These are phyloP conservation scores for Diorhabda elongata DNA, from an alignment of 1,140 invertebrate genomes.

Conservation along the genomic window DNA sequence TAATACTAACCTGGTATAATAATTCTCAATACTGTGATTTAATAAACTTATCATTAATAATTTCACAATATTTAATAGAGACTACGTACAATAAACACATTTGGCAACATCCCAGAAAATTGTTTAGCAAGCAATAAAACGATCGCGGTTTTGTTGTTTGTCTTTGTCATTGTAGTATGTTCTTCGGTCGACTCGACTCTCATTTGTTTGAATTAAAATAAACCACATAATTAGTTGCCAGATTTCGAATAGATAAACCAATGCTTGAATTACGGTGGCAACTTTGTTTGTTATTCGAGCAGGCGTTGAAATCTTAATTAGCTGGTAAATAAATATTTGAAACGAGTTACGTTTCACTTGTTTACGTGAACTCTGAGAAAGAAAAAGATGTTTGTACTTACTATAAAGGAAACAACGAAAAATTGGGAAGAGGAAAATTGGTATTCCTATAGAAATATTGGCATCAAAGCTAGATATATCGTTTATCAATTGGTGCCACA, in stretches of 20 bases:
- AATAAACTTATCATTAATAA: too few species aligned
- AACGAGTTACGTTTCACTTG: neutral
- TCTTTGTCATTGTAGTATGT: neutral
- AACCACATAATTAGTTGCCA: constrained; percentile 6
- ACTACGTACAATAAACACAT: neutral
- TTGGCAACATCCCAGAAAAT: neutral
- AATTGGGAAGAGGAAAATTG: too few species aligned
- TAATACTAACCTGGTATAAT: too few species aligned
- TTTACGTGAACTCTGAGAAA: too few species aligned
- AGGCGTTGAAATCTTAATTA: neutral
- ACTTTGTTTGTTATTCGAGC: neutral
- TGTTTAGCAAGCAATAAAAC: neutral
- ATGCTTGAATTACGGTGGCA: constrained; percentile 1
- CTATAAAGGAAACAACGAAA: too few species aligned
- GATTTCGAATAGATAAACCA: neutral
- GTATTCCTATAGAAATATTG: too few species aligned
- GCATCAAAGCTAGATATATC: too few species aligned
- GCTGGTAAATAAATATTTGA: constrained; percentile 1
- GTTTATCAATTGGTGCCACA: too few species aligned
- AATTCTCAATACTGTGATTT: too few species aligned
- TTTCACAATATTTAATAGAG: too few species aligned
- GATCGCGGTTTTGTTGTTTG: constrained; percentile 6
- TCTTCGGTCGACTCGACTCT: constrained; percentile 2
- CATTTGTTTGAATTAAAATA: constrained; percentile 9
- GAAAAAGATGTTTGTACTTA: too few species aligned